phyloP scores from a whole-genome alignment of 2,797 vertebrate genomes.

The Echiichthys vipera region DNA sequence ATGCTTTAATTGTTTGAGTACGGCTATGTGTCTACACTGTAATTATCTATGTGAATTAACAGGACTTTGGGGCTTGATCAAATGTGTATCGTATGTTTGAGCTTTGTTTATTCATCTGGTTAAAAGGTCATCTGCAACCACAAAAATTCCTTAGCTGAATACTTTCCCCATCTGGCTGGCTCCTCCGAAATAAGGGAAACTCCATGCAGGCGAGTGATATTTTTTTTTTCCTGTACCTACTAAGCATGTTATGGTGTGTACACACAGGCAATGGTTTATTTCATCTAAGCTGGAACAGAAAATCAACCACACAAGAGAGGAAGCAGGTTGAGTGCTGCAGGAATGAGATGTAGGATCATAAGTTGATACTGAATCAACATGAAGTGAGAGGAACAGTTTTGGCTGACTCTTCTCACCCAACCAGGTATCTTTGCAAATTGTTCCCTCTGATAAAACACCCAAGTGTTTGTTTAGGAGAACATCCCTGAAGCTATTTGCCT shows the following conservation, averaged over 20 bases:
- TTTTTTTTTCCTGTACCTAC: background rate
- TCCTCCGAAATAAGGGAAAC: background rate
- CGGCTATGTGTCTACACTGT: background rate
- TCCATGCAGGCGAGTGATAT: background rate
- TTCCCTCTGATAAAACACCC: background rate
- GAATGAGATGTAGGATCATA: too few species aligned
- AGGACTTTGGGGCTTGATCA: background rate
- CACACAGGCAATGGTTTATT: background rate
- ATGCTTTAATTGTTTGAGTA: background rate
- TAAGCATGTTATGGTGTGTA: background rate
- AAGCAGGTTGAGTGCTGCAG: constrained; percentile 3
- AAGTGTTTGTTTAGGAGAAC: background rate
- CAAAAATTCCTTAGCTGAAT: background rate
- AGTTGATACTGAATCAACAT: background rate
- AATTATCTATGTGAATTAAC: background rate
- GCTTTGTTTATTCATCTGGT: background rate
- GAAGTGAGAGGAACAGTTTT: background rate
- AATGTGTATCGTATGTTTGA: background rate
- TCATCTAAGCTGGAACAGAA: background rate
- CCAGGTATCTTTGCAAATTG: background rate
- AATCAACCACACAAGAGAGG: constrained; percentile 6
- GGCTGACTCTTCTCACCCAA: background rate
- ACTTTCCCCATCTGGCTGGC: background rate
- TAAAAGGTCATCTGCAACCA: background rate
- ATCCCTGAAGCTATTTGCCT: background rate